Evolutionary conservation across 2,888 invertebrate species (phyloP).

Genomic region (Gymnosoma rotundatum): DNA sequence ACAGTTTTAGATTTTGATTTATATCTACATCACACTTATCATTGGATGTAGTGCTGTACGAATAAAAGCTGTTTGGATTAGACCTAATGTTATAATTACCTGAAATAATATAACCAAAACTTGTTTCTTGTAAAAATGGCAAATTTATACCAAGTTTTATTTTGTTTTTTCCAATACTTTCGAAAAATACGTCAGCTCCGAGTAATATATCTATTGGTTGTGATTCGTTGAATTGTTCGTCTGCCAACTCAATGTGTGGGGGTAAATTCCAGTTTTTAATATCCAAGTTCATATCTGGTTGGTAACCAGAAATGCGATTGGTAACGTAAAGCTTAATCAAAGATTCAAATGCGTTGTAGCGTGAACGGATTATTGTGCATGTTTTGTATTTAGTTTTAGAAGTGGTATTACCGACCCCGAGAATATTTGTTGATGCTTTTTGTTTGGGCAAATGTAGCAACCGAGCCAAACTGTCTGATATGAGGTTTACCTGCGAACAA

Average conservation of each 20-base stretch:
- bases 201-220: conserved; percentile 17
- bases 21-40: not conserved
- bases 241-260: conserved; percentile 45
- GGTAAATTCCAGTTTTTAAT: conserved; percentile 52
- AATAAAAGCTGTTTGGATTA: no score
- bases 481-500: conserved; percentile 59
- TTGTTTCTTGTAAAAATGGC: conserved; percentile 9
- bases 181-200: conserved; percentile 7
- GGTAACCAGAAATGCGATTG: conserved; percentile 17
- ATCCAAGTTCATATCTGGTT: conserved; percentile 41
- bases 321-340: conserved; percentile 4
- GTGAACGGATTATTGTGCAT: conserved; percentile 49
- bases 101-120: not conserved
- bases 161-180: conserved; percentile 19
- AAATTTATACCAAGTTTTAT: conserved; percentile 10
- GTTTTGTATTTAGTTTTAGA: conserved; percentile 52
- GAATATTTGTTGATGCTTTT: conserved; percentile 42
- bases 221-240: conserved; percentile 4
- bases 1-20: not conserved
- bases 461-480: conserved; percentile 45
- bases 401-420: conserved; percentile 47
- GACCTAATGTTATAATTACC: not conserved
- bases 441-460: conserved; percentile 26
- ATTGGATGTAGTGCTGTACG: no score
- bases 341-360: conserved; percentile 23